These are phyloP conservation scores for Ophiodon elongatus DNA, from an alignment of 2,113 vertebrate species.

Conservation along the genomic window DNA sequence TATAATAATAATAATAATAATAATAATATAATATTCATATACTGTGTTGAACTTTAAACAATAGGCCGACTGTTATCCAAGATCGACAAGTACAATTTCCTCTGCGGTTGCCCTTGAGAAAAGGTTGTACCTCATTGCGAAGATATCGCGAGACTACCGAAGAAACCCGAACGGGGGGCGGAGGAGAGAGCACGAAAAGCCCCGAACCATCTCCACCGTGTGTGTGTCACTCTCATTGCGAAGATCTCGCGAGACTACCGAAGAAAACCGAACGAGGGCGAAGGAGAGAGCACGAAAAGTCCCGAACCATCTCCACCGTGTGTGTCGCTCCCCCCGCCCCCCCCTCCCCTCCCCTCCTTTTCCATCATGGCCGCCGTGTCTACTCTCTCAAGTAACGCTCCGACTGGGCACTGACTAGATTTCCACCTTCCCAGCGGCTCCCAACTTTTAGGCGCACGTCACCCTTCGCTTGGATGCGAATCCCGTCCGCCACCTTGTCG, in stretches of 20 bases:
- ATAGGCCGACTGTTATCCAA: no score
- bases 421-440: slow-evolving; percentile 71
- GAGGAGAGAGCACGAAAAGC: no score
- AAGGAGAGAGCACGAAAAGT: slow-evolving; percentile 72
- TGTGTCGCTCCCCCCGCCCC: slow-evolving; percentile 32
- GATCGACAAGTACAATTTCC: not conserved
- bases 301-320: slow-evolving; percentile 72
- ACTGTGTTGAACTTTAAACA: no score
- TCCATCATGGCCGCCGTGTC: slow-evolving; percentile 86
- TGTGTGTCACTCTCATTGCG: no score
- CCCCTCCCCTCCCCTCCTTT: slow-evolving; percentile 69
- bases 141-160: no score
- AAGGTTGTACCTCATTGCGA: not conserved
- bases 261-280: slow-evolving; percentile 65
- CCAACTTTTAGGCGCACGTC: slow-evolving; percentile 51
- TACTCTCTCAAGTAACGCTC: slow-evolving; percentile 82
- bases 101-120: slow-evolving; percentile 27
- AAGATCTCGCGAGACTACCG: slow-evolving; percentile 75
- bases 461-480: slow-evolving; percentile 65
- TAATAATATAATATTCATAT: not conserved
- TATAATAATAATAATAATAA: no score
- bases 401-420: slow-evolving; percentile 81
- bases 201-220: no score
- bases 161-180: no score
- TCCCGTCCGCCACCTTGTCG: slow-evolving; percentile 35